Evolutionary conservation across 2,888 invertebrate species (phyloP), one percentile per base, ranked within the genome.

Genomic region (Tetrapedia diversipes): DNA sequence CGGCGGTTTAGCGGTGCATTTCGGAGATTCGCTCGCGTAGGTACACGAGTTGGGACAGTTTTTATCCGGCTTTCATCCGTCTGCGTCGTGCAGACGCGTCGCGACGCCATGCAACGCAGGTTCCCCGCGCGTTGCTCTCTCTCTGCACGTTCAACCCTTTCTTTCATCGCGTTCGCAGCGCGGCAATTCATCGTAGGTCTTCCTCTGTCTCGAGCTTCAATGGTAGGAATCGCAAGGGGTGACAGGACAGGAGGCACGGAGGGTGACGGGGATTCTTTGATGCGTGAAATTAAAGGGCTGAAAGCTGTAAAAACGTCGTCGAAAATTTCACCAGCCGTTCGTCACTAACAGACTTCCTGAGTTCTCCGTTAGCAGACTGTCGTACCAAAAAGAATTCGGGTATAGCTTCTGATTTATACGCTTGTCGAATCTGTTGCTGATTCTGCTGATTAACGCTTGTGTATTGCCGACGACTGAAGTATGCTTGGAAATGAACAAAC

Each of bases 211-310:
- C 47, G 49, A 67, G 47, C 67, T 64, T 70, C 66, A 64, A 57
- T 53, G 54, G 39, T 34, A 43, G 22, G 41, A 39, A 60, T 60
- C 27, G 54, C 34, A n/a, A n/a, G 41, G 39, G 51, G 22, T 10
- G 65, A 27, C 27, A 32, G 34, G 47, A 34, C 49, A 57, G 41
- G 24, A 16, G 68, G 49, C 49, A 16, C 39, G 41, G 32, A 64
- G 66, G 68, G 77, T 57, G 64, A 22, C 51, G 56, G 32, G 41
- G 37, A 70, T 67, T 61, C 73, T 73, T 71, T 76, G 73, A 83
- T 61, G 76, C 63, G 66, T 66, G 73, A 81, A 72, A 83, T 80
- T 80, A 83, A 82, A 81, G 75, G 64, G 65, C 39, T 65, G 65
- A 54, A 71, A 73, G 61, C 77, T 65, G 57, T 65, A 65, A 81